Conservation (phyloP, 2,797 vertebrate genomes). For the Microctenopoma steveboyesi region DNA sequence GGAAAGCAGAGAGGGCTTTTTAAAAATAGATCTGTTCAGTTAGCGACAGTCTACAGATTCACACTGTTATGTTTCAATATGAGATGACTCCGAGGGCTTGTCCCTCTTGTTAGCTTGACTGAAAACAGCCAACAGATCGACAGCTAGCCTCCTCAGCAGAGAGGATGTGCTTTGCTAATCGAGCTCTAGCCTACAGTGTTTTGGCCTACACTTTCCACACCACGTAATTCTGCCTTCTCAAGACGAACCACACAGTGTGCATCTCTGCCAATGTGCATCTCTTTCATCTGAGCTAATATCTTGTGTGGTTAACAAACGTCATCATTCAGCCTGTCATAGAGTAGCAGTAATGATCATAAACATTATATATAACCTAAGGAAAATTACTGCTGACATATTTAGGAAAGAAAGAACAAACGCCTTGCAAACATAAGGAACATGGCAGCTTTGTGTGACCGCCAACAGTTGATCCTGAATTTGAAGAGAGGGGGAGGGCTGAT, state of each 20-base stretch:
- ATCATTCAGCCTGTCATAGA: neutral
- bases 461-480: constrained; percentile 44
- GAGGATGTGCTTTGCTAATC: constrained; percentile 37
- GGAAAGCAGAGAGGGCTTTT: constrained; percentile 65
- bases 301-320: neutral
- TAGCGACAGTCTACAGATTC: constrained; percentile 70
- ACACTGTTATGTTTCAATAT: constrained; percentile 62
- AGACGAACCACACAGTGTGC: neutral
- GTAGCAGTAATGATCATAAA: neutral
- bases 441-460: constrained; percentile 30
- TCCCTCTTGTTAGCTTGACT: constrained; percentile 54
- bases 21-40: constrained; percentile 79
- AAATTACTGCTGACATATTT: constrained; percentile 1
- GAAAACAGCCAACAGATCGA: constrained; percentile 46
- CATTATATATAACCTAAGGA: neutral
- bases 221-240: constrained; percentile 23
- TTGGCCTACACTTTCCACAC: constrained; percentile 28
- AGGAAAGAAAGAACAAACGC: constrained; percentile 6
- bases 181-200: constrained; percentile 22
- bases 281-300: neutral
- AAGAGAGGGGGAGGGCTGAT: constrained; percentile 17
- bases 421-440: constrained; percentile 6
- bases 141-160: constrained; percentile 40
- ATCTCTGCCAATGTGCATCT: neutral
- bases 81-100: constrained; percentile 58